Evolutionary conservation across 2,888 invertebrate species (phyloP).

Genomic region (Camponotus fellah): DNA sequence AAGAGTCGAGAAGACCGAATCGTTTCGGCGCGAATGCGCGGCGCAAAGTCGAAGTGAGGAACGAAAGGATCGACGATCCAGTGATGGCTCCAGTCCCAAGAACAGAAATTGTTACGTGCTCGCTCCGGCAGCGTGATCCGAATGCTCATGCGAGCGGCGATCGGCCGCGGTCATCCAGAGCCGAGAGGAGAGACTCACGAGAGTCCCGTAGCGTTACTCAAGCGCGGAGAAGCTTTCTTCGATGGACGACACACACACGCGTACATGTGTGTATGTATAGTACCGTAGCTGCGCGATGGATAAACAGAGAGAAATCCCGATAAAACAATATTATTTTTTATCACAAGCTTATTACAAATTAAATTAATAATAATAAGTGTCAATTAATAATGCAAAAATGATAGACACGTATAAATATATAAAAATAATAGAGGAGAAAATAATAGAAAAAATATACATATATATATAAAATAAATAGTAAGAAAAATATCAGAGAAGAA

Average conservation of each 20-base stretch:
- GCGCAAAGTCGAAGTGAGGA: slow-evolving; percentile 55
- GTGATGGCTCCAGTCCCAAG: slow-evolving; percentile 81
- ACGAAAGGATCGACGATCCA: slow-evolving; percentile 73
- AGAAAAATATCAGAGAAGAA: not conserved
- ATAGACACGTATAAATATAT: too few relatives aligned
- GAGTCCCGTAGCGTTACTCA: slow-evolving; percentile 70
- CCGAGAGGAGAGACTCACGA: slow-evolving; percentile 65
- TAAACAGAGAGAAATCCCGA: slow-evolving; percentile 37
- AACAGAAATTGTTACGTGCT: slow-evolving; percentile 86
- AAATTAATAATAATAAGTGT: not conserved
- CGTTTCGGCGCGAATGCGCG: slow-evolving; percentile 61
- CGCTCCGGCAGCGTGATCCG: slow-evolving; percentile 75
- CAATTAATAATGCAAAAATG: not conserved
- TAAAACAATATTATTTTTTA: slow-evolving; percentile 9
- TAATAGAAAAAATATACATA: too few relatives aligned
- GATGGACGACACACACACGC: slow-evolving; percentile 49
- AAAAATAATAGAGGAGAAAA: not conserved
- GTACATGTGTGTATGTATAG: slow-evolving; percentile 15
- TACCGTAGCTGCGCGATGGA: slow-evolving; percentile 31
- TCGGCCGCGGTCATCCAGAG: slow-evolving; percentile 74
- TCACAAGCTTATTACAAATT: not conserved
- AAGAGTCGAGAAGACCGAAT: slow-evolving; percentile 24
- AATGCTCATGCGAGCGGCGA: slow-evolving; percentile 71
- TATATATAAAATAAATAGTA: not conserved
- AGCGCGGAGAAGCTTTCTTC: slow-evolving; percentile 70